Conservation (phyloP, 2,797 vertebrate species). For the Myoxocephalus aenaeus region DNA sequence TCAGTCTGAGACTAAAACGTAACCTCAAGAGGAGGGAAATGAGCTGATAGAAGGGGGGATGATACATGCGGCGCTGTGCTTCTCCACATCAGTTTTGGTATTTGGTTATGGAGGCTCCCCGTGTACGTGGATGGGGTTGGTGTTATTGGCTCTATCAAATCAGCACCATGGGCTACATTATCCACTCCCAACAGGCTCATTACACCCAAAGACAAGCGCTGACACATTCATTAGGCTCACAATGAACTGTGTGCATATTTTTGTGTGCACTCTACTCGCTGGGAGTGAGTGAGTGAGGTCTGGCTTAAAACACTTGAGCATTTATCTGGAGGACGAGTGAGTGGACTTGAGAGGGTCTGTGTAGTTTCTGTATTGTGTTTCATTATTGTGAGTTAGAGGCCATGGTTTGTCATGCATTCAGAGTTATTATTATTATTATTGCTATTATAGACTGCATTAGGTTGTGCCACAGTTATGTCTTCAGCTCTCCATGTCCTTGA, state of each 20-base stretch:
- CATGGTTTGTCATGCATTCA: background rate
- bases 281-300: slow-evolving; percentile 17
- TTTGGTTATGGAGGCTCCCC: slow-evolving; percentile 23
- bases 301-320: slow-evolving; percentile 6
- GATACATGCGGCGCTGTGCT: slow-evolving; percentile 15
- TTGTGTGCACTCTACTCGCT: slow-evolving; percentile 35
- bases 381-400: background rate
- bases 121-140: slow-evolving; percentile 28
- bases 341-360: slow-evolving; percentile 1
- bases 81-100: slow-evolving; percentile 32
- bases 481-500: background rate
- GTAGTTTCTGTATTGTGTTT: slow-evolving; percentile 16
- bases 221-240: slow-evolving; percentile 55
- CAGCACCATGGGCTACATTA: slow-evolving; percentile 42
- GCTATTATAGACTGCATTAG: background rate
- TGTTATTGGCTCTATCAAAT: slow-evolving; percentile 60
- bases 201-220: slow-evolving; percentile 43
- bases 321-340: slow-evolving; percentile 30
- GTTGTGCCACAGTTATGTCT: slow-evolving; percentile 5
- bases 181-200: slow-evolving; percentile 56
- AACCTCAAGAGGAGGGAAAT: slow-evolving; percentile 41
- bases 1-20: slow-evolving; percentile 40
- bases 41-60: slow-evolving; percentile 29
- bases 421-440: slow-evolving; percentile 9
- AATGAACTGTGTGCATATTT: slow-evolving; percentile 52